phyloP scores from a whole-genome alignment of 2,888 invertebrate species.

The Melieria crassipennis region DNA sequence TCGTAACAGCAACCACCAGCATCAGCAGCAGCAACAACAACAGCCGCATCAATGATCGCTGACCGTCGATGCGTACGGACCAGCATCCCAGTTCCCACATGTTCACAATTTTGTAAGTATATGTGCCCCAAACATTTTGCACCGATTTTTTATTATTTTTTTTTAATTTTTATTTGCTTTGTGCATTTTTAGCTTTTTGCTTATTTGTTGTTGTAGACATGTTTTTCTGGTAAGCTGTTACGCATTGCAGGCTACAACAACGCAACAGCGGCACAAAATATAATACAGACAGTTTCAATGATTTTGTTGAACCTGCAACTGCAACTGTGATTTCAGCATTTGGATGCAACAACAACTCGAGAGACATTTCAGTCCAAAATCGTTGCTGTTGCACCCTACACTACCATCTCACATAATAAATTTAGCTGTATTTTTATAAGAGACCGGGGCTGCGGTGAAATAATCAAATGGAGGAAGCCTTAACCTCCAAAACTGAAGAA shows the following conservation, averaged over 20 bases:
- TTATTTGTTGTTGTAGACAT: no score
- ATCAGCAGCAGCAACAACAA: conserved; percentile 27
- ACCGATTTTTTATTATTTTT: no score
- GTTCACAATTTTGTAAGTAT: conserved; percentile 40
- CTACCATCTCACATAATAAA: no score
- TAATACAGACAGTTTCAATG: conserved; percentile 6
- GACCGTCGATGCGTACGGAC: conserved; percentile 13
- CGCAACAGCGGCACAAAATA: not conserved
- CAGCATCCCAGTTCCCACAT: conserved; percentile 54
- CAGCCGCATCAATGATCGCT: conserved; percentile 16
- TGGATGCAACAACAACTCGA: no score
- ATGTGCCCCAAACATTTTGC: not conserved
- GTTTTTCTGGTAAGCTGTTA: no score
- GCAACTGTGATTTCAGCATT: conserved; percentile 3
- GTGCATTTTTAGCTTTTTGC: conserved; percentile 6
- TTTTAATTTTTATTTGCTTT: not conserved
- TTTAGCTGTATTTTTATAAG: no score
- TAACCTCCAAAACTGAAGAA: no score
- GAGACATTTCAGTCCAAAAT: no score
- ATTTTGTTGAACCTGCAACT: conserved; percentile 38
- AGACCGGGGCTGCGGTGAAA: no score
- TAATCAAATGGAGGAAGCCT: no score
- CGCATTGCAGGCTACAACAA: not conserved
- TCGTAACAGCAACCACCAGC: conserved; percentile 39
- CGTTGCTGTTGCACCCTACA: no score